Evolutionary conservation across 2,113 vertebrate species (phyloP), one percentile per base, ranked within the genome.

Genomic region (Hoplias malabaricus): DNA sequence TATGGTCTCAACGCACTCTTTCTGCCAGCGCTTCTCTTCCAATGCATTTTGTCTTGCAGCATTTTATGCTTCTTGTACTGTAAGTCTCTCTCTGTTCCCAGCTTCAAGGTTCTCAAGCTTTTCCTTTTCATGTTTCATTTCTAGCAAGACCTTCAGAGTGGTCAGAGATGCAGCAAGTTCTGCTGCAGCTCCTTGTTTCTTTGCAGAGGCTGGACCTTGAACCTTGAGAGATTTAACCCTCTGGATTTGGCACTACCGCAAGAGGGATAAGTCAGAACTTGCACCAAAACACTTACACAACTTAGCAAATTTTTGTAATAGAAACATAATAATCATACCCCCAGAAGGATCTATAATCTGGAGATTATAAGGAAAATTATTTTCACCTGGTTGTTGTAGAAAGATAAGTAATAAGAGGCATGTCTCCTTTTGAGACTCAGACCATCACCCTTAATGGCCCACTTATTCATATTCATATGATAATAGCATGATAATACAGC

Each of bases 141-240:
- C 61, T 65, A 69, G 6, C 40, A 75, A 31, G 10, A 84, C 67
- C n/a, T 81, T 57, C 13, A 79, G 43, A 13, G 78, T 78, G 50
- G 77, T 66, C 69, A 74, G 34, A 29, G 73, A 78, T 57, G 81
- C 71, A 2, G 76, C 76, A 63, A 75, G 34, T 31, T 79, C 80
- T 62, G 75, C 77, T 75, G 77, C 81, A 54, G 81, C 81, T 71
- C 76, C 72, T 66, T 75, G 81, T 79, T 79, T 83, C 69, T 29
- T 77, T 16, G 10, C 62, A 72, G 73, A 76, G 14, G 31, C 29
- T 38, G 63, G 70, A 66, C 4, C 36, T 67, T 73, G 57, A 10
- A 48, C 50, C 33, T 68, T 62, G 19, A 43, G 43, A 68, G 46
- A 31, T 77, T 54, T 43, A 29, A 36, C 46, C 54, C 11, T 78